Conservation (phyloP, 2,888 invertebrate species). For the Mechanitis mazaeus region DNA sequence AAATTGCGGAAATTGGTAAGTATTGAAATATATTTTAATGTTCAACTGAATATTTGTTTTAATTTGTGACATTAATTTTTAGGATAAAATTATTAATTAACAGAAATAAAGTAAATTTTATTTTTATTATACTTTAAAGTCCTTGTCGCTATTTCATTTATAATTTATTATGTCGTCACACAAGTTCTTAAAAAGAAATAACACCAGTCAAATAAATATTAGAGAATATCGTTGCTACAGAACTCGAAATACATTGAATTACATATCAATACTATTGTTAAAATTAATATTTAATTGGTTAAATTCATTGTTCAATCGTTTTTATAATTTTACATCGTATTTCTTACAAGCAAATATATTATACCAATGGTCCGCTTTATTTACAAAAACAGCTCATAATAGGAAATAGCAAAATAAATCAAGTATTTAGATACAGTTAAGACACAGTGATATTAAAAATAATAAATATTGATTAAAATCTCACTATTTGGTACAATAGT, state of each 20-base stretch:
- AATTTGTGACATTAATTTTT: too few species aligned
- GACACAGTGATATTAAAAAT: constrained; percentile 20
- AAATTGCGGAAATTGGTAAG: background rate
- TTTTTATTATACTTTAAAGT: too few species aligned
- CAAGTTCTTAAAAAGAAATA: too few species aligned
- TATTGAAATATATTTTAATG: background rate
- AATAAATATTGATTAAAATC: constrained; percentile 22
- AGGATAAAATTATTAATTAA: too few species aligned
- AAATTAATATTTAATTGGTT: background rate
- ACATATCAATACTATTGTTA: background rate
- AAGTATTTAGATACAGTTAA: constrained; percentile 12
- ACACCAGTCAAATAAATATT: too few species aligned
- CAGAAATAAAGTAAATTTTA: too few species aligned
- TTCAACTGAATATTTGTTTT: too few species aligned
- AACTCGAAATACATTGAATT: too few species aligned
- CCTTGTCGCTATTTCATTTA: too few species aligned
- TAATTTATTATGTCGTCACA: too few species aligned
- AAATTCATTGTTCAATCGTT: too few species aligned
- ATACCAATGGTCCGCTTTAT: constrained; percentile 19
- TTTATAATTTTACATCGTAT: constrained; percentile 1
- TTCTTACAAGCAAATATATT: constrained; percentile 2
- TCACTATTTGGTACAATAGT: constrained; percentile 39
- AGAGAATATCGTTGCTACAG: too few species aligned
- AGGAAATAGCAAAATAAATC: constrained; percentile 23
- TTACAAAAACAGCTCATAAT: constrained; percentile 15